Percentiles rank a stretch among this genome's conserved stretches.
Evolutionary conservation across 2,888 invertebrate species (phyloP).

Genomic region (Nemotelus pantherinus): DNA sequence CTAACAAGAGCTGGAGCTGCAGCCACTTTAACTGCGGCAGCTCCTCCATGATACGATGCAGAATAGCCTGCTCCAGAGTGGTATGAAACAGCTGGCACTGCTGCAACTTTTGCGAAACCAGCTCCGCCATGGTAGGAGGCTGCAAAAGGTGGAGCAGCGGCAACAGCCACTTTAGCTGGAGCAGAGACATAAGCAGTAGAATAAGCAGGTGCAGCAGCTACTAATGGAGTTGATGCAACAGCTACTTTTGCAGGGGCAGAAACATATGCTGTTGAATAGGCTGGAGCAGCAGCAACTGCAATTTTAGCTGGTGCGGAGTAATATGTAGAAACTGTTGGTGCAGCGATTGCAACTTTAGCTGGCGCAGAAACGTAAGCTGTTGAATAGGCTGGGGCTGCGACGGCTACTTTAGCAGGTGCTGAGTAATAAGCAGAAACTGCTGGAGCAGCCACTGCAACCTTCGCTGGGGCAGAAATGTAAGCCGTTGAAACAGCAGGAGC

Average conservation of each 20-base stretch:
- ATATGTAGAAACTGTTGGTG: constrained; percentile 30
- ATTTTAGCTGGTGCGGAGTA: constrained; percentile 42
- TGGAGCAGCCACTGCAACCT: constrained; percentile 14
- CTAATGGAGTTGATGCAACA: constrained; percentile 32
- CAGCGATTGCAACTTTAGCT: constrained; percentile 54
- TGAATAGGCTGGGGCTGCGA: constrained; percentile 50
- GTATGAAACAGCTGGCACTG: constrained; percentile 50
- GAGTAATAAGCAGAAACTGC: constrained; percentile 18
- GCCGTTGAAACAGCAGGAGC: constrained; percentile 22
- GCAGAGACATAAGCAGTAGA: constrained; percentile 48
- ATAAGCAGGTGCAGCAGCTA: constrained; percentile 38
- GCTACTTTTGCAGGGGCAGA: constrained; percentile 49
- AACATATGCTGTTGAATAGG: constrained; percentile 43
- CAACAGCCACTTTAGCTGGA: constrained; percentile 42
- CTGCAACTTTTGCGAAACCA: constrained; percentile 37
- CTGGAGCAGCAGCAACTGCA: constrained; percentile 46
- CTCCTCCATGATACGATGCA: constrained; percentile 49
- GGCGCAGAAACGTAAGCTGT: constrained; percentile 57
- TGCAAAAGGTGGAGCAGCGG: constrained; percentile 43
- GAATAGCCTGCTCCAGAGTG: constrained; percentile 53
- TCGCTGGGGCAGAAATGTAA: constrained; percentile 45
- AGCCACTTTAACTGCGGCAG: constrained; percentile 29
- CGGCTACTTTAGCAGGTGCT: constrained; percentile 39
- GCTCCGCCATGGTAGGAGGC: constrained; percentile 52
- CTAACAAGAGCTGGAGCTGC: constrained; percentile 53